Evolutionary conservation across 2,113 vertebrate genomes (phyloP).

Genomic region (Gymnorhina tibicen): DNA sequence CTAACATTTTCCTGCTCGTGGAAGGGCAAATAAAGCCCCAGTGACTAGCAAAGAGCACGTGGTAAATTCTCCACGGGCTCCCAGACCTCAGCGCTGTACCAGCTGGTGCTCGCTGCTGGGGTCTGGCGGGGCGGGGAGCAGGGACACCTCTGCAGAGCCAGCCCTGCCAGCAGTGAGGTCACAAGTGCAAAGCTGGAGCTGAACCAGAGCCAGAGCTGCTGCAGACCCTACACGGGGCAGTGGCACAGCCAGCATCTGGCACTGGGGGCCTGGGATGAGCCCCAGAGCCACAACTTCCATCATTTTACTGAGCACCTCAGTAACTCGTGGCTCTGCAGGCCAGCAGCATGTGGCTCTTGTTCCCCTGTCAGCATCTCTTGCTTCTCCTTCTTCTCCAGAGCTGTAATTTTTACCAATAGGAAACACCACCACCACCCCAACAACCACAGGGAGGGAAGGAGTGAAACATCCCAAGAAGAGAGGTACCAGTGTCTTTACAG

Average conservation of each 20-base stretch:
- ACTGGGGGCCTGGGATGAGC: background rate
- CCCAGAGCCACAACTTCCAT: background rate
- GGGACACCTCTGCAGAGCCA: background rate
- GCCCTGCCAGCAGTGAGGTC: background rate
- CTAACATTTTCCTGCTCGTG: background rate
- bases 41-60: background rate
- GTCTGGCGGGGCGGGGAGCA: background rate
- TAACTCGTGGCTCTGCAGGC: background rate
- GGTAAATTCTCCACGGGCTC: background rate
- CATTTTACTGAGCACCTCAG: background rate
- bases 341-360: background rate
- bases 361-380: background rate
- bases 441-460: background rate
- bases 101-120: background rate
- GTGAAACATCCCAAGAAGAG: background rate
- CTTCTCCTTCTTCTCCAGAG: background rate
- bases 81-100: background rate
- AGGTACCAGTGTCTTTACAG: background rate
- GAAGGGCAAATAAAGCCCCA: background rate
- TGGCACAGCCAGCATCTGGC: fast-evolving
- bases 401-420: background rate
- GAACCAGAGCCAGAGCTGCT: background rate
- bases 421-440: background rate
- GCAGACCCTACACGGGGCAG: fast-evolving
- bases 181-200: background rate